phyloP scores from a whole-genome alignment of 2,113 vertebrate genomes.

The Garra rufa region DNA sequence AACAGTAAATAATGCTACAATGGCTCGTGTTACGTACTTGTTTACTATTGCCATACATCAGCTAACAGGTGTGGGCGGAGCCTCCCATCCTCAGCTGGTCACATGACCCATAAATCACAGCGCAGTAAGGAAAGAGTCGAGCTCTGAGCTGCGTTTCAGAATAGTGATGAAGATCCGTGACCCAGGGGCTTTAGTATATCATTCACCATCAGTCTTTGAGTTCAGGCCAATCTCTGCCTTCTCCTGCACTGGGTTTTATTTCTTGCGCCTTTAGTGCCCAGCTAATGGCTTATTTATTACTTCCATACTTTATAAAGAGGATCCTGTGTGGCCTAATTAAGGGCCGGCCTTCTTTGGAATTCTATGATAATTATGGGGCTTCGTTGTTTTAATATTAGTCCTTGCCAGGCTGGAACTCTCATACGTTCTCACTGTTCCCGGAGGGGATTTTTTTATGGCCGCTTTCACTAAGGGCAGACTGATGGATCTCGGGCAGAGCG shows the following conservation, averaged over 20 bases:
- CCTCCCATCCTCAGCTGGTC: background rate
- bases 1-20: background rate
- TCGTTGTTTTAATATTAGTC: slow-evolving; percentile 84
- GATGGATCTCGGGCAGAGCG: slow-evolving; percentile 66
- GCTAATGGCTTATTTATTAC: slow-evolving; percentile 83
- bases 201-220: slow-evolving; percentile 61
- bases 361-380: slow-evolving; percentile 80
- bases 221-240: slow-evolving; percentile 69
- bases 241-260: slow-evolving; percentile 69
- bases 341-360: slow-evolving; percentile 76
- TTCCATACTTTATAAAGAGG: slow-evolving; percentile 77
- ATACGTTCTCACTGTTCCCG: slow-evolving; percentile 68
- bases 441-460: slow-evolving; percentile 65
- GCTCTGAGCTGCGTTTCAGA: slow-evolving; percentile 40
- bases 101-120: slow-evolving; percentile 29
- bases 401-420: slow-evolving; percentile 71
- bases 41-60: background rate
- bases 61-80: slow-evolving; percentile 29
- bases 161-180: slow-evolving; percentile 51
- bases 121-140: slow-evolving; percentile 25
- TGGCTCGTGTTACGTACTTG: background rate
- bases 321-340: slow-evolving; percentile 85
- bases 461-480: slow-evolving; percentile 61
- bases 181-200: slow-evolving; percentile 55
- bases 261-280: slow-evolving; percentile 72